Base-by-base conservation (phyloP, 92 coral and sea anemone species). In the Phenganax stokvisi region DNA sequence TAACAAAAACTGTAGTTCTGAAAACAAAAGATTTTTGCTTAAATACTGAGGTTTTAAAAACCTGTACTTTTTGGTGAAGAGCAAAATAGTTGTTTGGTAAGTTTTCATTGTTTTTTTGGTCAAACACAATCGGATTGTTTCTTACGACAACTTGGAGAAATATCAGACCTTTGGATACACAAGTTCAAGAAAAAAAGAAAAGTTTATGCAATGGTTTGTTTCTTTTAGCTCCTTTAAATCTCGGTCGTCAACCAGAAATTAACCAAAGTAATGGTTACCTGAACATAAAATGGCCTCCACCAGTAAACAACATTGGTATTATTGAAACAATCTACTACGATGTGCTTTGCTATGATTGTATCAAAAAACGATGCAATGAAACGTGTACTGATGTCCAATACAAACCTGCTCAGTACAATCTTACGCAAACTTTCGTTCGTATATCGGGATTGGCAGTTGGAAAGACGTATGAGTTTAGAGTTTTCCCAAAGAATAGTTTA, bases 401-500 rank as follows among this genome's bases (percentile, higher is more conserved):
- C 12, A 9, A 1, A 29, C 77, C 77, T 13, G 15, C 12, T 37
- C 59, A 20, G 20, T 27, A 73, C 17, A 56, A 73, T 54, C 7
- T 73, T 52, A 56, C 77, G 0, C 9, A 52, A 27, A 53, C 77
- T 16, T n/a, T 0, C 10, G 61, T 54, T 53, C 30, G 11, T 16
- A 59, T 73, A n/a, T 73, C 77, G 25, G 51, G 51, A 1, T 56
- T 73, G 59, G 62, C n/a, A 16, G 60, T 3, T 52, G 77, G 77
- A 5, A 3, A 52, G 60, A 73, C 4, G 2, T 73, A 73, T 54
- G 60, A 73, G 44, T 73, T 73, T 16, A 53, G 77, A 51, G 51
- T 73, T 20, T 73, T 12, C n/a, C 77, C 77, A 12, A 73, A 73
- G 62, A 73, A 73, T 47, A 73, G 30, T 53, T 56, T 73, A 54